Base-by-base conservation (phyloP, 2,888 invertebrate species). In the Heliconius cydno region DNA sequence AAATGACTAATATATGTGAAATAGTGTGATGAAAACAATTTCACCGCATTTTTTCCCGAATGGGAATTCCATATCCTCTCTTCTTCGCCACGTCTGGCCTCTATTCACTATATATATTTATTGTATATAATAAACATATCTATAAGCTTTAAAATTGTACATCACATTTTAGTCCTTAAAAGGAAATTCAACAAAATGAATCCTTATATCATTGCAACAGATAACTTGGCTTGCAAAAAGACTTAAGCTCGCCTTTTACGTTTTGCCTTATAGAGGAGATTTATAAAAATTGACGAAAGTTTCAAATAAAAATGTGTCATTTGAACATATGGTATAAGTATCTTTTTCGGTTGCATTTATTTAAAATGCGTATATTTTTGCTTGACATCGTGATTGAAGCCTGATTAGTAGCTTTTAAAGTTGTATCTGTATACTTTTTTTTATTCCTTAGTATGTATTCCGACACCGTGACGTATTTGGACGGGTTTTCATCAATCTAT, bases 381-480 rank as follows among this genome's bases (percentile, higher is more conserved):
- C 71, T 79, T 88, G 87, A 87, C 85, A 87, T 86, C 85, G 87
- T 87, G 89, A 90, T 92, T 91, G 88, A 91, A 92, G 91, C 90
- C 90, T 86, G 84, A 86, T 86, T 88, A 86, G 86, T 85, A 87
- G 87, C 9, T 7, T 60, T 34, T 73, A 57, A 57, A 34, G 57
- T n/a, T 15, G n/a, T 86, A 86, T 84, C 85, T 84, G 85, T 89
- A 91, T 92, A 91, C 92, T 92, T 52, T n/a, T n/a, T 91, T 91
- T 90, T 88, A 65, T 13, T 22, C n/a, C 13, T 68, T 68, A 68
- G 41, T 41, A 68, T 68, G 38, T 25, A 68, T 38, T 25, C n/a
- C 7, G 41, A 13, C 25, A 38, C 25, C 3, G 41, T 25, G 41
- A 46, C 25, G 25, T 41, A 25, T 70, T 70, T 46, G 19, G 25